Percentiles rank a stretch among this genome's conserved stretches.
These are phyloP conservation scores for Maccullochella peelii DNA, from an alignment of 2,113 vertebrate genomes.

Conservation along the genomic window DNA sequence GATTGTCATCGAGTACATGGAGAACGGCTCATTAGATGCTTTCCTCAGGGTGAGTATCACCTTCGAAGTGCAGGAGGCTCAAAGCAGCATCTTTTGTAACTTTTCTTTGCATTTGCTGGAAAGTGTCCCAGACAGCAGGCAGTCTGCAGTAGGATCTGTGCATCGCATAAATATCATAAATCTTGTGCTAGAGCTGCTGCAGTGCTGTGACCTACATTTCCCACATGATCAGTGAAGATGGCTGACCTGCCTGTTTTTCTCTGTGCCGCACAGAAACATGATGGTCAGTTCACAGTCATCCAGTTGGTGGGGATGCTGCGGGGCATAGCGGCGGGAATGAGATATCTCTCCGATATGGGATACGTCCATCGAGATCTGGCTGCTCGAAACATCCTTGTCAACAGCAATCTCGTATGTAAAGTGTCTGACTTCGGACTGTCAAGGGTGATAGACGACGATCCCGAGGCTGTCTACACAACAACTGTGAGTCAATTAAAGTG, in stretches of 20 bases:
- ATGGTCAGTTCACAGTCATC: conserved; percentile 98
- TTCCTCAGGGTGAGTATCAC: conserved; percentile 94
- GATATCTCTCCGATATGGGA: conserved; percentile 97
- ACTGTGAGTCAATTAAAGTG: conserved; percentile 89
- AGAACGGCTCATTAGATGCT: conserved; percentile 96
- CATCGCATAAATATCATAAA: conserved; percentile 67
- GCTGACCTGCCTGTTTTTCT: conserved; percentile 59
- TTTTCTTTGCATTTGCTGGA: conserved; percentile 23
- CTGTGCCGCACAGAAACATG: conserved; percentile 89
- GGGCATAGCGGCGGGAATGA: conserved; percentile 98
- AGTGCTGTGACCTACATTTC: conserved; percentile 69
- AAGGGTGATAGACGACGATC: conserved; percentile 97
- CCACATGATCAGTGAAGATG: conserved; percentile 65
- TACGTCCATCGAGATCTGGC: conserved; percentile 98
- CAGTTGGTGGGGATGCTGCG: conserved; percentile 98
- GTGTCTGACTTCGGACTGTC: conserved; percentile 99
- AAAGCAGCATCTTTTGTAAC: conserved; percentile 35
- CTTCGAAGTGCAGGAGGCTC: conserved; percentile 24
- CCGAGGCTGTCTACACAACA: conserved; percentile 98
- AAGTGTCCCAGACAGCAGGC: conserved; percentile 51
- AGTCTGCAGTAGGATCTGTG: conserved; percentile 52
- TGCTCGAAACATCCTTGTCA: conserved; percentile 98
- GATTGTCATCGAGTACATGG: conserved; percentile 99
- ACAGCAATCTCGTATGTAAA: conserved; percentile 99
- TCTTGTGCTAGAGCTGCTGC: conserved; percentile 64